A percentile compares a stretch with the other conserved stretches of the same genome.
Evolutionary conservation across 1,140 invertebrate species (phyloP).

Genomic region (Frieseomelitta varia): DNA sequence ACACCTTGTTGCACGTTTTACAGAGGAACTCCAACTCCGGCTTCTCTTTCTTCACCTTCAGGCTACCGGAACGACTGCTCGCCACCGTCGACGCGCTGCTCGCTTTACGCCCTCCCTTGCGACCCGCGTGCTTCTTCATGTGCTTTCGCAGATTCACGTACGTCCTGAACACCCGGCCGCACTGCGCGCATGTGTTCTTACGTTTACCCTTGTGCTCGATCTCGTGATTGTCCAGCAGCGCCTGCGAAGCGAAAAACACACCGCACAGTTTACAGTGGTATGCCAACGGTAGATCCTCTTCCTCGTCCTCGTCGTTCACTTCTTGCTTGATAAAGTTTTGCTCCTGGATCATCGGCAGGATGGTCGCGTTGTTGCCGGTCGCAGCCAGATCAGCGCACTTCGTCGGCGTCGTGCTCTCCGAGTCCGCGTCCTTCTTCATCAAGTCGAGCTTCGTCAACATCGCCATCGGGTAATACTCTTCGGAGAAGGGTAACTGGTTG

Average conservation of each 20-base stretch:
- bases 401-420: background rate
- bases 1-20: slow-evolving; percentile 77
- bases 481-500: slow-evolving; percentile 68
- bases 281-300: slow-evolving; percentile 70
- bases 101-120: slow-evolving; percentile 51
- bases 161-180: slow-evolving; percentile 73
- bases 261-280: slow-evolving; percentile 74
- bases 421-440: slow-evolving; percentile 67
- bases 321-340: slow-evolving; percentile 63
- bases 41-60: slow-evolving; percentile 68
- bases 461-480: slow-evolving; percentile 72
- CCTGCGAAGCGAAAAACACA: slow-evolving; percentile 70
- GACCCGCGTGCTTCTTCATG: slow-evolving; percentile 72
- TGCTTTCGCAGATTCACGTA: slow-evolving; percentile 73
- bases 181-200: slow-evolving; percentile 75
- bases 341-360: slow-evolving; percentile 14
- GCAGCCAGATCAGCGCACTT: slow-evolving; percentile 30
- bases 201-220: slow-evolving; percentile 70
- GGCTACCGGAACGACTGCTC: background rate
- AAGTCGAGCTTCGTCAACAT: slow-evolving; percentile 75
- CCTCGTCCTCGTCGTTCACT: slow-evolving; percentile 52
- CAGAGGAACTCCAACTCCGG: slow-evolving; percentile 72
- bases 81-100: background rate
- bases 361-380: background rate
- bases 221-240: slow-evolving; percentile 70